Evolutionary conservation across 2,113 vertebrate genomes (phyloP).

Genomic region (Mixornis gularis): DNA sequence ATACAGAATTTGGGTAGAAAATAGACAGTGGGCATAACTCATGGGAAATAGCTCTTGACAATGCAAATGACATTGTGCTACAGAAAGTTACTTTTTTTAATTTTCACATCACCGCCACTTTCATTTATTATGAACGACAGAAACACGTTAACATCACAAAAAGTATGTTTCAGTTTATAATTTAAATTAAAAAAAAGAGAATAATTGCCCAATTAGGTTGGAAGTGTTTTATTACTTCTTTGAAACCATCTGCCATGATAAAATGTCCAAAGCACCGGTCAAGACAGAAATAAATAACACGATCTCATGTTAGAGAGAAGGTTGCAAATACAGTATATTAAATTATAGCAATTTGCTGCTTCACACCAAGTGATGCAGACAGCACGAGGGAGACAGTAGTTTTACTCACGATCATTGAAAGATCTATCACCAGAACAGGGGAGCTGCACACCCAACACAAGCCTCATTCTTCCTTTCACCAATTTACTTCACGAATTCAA

Average conservation of each 20-base stretch:
- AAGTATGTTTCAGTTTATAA: slow-evolving; percentile 19
- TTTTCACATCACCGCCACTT: background rate
- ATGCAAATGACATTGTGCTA: background rate
- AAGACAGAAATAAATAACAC: slow-evolving; percentile 77
- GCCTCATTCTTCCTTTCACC: background rate
- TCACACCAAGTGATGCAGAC: slow-evolving; percentile 15
- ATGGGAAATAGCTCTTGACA: background rate
- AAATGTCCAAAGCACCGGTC: slow-evolving; percentile 68
- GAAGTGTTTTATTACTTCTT: slow-evolving; percentile 71
- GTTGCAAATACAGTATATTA: slow-evolving; percentile 58
- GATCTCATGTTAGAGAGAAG: slow-evolving; percentile 60
- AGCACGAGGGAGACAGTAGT: slow-evolving; percentile 51
- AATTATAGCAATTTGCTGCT: slow-evolving; percentile 57
- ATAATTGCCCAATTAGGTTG: slow-evolving; percentile 53
- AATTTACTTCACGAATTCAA: background rate
- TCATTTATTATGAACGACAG: slow-evolving; percentile 41
- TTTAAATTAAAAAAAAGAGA: background rate
- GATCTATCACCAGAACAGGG: slow-evolving; percentile 17
- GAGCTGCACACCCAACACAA: slow-evolving; percentile 27
- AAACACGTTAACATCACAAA: background rate
- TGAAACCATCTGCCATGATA: slow-evolving; percentile 67
- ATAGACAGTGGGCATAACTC: background rate
- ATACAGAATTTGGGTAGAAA: background rate
- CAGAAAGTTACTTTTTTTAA: background rate
- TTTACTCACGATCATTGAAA: slow-evolving; percentile 22